Evolutionary conservation across 2,888 invertebrate species (phyloP).

Genomic region (Cantharis rufa): DNA sequence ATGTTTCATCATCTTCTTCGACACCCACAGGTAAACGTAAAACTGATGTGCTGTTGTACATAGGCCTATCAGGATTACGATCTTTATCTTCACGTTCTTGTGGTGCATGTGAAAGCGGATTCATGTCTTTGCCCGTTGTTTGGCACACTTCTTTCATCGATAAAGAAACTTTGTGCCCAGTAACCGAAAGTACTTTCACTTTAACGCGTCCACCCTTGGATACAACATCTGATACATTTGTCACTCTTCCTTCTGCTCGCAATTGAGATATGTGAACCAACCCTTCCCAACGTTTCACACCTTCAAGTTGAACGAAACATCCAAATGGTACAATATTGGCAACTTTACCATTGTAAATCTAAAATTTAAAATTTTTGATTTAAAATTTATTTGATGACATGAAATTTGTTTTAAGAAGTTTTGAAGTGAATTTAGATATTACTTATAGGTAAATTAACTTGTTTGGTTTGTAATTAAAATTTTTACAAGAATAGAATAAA

Average conservation of each 20-base stretch:
- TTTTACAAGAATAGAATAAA: no score
- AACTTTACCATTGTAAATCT: constrained; percentile 92
- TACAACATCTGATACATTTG: constrained; percentile 92
- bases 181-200: constrained; percentile 88
- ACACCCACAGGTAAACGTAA: constrained; percentile 53
- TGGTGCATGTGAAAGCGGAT: constrained; percentile 77
- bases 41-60: constrained; percentile 61
- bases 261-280: constrained; percentile 96
- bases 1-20: constrained; percentile 80
- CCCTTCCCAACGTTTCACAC: constrained; percentile 90
- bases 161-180: constrained; percentile 93
- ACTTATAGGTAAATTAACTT: no score
- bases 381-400: no score
- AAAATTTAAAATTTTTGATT: constrained; percentile 39
- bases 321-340: constrained; percentile 98
- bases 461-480: no score
- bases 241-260: constrained; percentile 89
- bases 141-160: constrained; percentile 99
- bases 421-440: no score
- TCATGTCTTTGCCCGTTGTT: constrained; percentile 89
- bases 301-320: constrained; percentile 95
- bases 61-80: constrained; percentile 92
- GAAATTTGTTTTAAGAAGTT: no score
- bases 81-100: constrained; percentile 71
- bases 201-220: constrained; percentile 86